Evolutionary conservation across 2,888 invertebrate genomes (phyloP).

Genomic region (Eilema sororculum): DNA sequence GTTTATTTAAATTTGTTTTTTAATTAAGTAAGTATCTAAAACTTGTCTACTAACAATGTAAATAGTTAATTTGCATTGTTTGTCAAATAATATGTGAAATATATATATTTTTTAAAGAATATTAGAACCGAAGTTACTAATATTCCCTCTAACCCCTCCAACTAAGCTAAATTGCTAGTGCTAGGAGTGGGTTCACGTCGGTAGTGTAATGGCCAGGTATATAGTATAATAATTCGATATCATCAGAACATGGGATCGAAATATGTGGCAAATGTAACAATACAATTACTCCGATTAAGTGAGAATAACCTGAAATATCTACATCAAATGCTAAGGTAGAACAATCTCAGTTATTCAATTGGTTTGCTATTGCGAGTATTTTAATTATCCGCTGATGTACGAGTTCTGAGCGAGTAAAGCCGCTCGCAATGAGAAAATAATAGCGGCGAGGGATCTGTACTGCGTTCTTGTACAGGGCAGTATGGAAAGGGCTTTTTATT

Average conservation of each 20-base stretch:
- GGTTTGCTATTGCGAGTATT: slow-evolving; percentile 66
- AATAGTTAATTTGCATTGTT: too few species aligned
- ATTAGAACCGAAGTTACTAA: too few species aligned
- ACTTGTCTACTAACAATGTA: too few species aligned
- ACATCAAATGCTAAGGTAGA: slow-evolving; percentile 6
- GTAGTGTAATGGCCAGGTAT: too few species aligned
- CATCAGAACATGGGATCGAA: not conserved
- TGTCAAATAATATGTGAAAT: too few species aligned
- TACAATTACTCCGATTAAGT: not conserved
- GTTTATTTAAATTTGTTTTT: too few species aligned
- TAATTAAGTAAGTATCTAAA: too few species aligned
- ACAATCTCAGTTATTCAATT: slow-evolving; percentile 29
- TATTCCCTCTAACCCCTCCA: too few species aligned
- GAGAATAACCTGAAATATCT: not conserved
- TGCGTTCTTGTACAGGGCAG: slow-evolving; percentile 48
- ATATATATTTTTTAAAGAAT: too few species aligned
- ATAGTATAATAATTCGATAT: too few species aligned
- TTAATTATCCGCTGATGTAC: slow-evolving; percentile 76
- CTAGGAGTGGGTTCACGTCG: too few species aligned
- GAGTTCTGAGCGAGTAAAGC: slow-evolving; percentile 65
- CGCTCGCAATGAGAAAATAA: slow-evolving; percentile 73
- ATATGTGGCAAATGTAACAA: not conserved
- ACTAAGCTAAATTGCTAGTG: too few species aligned
- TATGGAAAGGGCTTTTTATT: slow-evolving; percentile 32
- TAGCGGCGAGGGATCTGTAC: slow-evolving; percentile 64